These are phyloP conservation scores for Leptopterna dolabrata DNA, from an alignment of 2,888 invertebrate species.

Conservation along the genomic window DNA sequence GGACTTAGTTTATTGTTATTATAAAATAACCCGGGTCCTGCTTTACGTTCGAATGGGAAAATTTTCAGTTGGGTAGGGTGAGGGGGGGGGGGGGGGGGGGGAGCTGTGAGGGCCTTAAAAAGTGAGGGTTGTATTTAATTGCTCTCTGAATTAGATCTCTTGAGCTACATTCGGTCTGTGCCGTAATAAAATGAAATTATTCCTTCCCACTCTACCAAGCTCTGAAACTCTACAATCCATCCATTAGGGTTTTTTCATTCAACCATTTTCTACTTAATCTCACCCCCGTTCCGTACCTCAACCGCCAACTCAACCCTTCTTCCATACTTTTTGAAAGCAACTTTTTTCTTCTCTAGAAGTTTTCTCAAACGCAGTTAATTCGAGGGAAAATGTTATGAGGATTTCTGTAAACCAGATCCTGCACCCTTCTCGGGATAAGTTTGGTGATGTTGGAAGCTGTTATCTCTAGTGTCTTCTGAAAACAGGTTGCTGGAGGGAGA, in stretches of 20 bases:
- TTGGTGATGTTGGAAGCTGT: constrained; percentile 6
- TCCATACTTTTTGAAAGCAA: neutral
- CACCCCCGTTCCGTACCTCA: neutral
- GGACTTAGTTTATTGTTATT: constrained; percentile 58
- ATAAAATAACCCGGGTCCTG: constrained; percentile 49
- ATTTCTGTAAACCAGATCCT: neutral
- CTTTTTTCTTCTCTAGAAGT: neutral
- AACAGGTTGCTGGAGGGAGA: neutral
- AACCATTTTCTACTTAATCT: neutral
- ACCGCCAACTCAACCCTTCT: neutral
- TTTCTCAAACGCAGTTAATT: neutral
- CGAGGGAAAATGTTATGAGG: neutral
- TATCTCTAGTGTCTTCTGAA: neutral
- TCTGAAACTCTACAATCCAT: neutral
- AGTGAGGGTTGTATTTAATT: constrained; percentile 27
- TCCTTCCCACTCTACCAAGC: neutral
- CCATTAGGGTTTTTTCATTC: neutral
- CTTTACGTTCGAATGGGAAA: neutral
- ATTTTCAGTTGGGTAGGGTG: neutral
- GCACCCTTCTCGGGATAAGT: neutral
- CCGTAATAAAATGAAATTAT: neutral
- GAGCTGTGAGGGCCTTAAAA: neutral
- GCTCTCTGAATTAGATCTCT: constrained; percentile 25
- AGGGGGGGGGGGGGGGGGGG: too few relatives aligned
- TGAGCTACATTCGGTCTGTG: neutral